A percentile compares a stretch with the other conserved stretches of the same genome.
Evolutionary conservation across 1,140 invertebrate genomes (phyloP).

Genomic region (Nasonia vitripennis): DNA sequence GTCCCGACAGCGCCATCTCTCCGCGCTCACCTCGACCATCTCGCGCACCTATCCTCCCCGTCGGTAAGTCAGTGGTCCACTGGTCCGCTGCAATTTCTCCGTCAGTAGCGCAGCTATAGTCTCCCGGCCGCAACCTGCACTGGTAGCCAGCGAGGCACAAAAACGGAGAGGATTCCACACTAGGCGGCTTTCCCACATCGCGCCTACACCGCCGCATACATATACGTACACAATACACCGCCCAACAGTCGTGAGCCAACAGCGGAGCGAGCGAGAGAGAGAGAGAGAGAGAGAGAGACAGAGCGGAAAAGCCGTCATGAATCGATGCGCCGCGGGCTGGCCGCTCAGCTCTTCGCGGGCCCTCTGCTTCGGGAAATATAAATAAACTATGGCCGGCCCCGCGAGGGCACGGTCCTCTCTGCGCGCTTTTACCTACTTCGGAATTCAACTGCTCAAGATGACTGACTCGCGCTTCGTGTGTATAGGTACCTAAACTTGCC

Average conservation of each 20-base stretch:
- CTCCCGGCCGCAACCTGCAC: not conserved
- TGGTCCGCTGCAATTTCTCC: not conserved
- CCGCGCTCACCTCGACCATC: not conserved
- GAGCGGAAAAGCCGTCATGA: constrained; percentile 18
- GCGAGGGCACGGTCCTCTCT: not conserved
- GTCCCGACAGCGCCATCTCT: not conserved
- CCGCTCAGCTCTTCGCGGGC: not conserved
- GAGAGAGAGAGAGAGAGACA: not conserved
- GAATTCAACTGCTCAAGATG: not conserved
- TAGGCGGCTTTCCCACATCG: no score
- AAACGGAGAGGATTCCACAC: no score
- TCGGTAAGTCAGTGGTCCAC: not conserved
- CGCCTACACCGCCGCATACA: no score
- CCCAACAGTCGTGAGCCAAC: not conserved
- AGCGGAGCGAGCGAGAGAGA: not conserved
- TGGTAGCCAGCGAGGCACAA: not conserved
- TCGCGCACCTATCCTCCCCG: not conserved
- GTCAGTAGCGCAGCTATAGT: not conserved
- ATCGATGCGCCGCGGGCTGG: constrained; percentile 40
- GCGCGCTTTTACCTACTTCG: not conserved
- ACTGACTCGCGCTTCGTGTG: not conserved
- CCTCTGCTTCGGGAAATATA: constrained; percentile 51
- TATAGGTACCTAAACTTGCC: not conserved
- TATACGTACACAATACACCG: not conserved
- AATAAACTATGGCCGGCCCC: constrained; percentile 52